Evolutionary conservation across 2,888 invertebrate species (phyloP), one percentile per base, ranked within the genome.

Genomic region (Andrena minutula): DNA sequence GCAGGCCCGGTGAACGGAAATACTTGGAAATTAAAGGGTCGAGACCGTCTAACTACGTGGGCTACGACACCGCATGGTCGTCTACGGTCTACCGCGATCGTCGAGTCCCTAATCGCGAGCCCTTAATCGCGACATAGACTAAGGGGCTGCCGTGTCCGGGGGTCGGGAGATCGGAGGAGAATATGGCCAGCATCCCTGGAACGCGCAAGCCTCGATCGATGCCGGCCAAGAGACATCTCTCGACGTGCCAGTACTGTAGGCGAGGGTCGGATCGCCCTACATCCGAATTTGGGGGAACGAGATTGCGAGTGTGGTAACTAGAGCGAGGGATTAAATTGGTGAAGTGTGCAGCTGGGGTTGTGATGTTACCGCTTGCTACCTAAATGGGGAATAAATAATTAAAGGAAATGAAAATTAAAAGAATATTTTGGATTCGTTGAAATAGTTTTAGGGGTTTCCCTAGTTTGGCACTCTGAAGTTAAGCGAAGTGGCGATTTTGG

Each of bases 181-280:
- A 88, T 86, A 81, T 88, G 87, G 90, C 88, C 86, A 90, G 88
- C 85, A 86, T 83, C 85, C 85, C 85, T 83, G 81, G 79, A 89
- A 78, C 83, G 91, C 92, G 92, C 92, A 89, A 88, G 90, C 82
- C 90, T 89, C 90, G 91, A 92, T 92, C 92, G 90, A 92, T 92
- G 87, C 87, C 89, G 89, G 88, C 88, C 91, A 86, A 68, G 86
- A 84, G 69, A 84, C 83, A 70, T 86, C 69, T 80, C 86, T 85
- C 83, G 87, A 80, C 89, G 88, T 85, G 86, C 90, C 90, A 86
- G 79, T 77, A 72, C 58, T 75, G 78, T 82, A 79, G 35, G 47
- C 68, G 32, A 76, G 58, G 63, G 0, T 56, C 23, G n/a, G 2
- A 61, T 75, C 72, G 20, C 82, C 79, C 75, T 30, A 23, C 2